Conservation (phyloP, 2,797 vertebrate genomes). For the Pitangus sulphuratus region DNA sequence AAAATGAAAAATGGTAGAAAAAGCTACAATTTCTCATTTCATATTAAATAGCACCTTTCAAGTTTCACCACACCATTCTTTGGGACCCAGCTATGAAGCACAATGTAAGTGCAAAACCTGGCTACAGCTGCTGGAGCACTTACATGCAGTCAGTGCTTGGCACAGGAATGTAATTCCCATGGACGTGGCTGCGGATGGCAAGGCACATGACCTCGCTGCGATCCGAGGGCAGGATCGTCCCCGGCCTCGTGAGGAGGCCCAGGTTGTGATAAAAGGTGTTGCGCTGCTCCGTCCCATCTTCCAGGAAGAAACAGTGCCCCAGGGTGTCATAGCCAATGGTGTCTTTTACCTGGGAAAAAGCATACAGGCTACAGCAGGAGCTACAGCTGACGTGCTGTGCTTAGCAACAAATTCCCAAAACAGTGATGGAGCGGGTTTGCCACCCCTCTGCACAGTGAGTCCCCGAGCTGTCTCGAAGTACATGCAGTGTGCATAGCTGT, state of each 20-base stretch:
- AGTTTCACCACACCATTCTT: background rate
- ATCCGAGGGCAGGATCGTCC: conserved; percentile 90
- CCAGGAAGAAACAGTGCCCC: conserved; percentile 93
- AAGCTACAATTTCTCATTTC: background rate
- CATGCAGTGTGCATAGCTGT: background rate
- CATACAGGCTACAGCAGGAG: background rate
- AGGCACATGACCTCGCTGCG: conserved; percentile 87
- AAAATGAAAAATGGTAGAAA: background rate
- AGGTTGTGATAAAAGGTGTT: conserved; percentile 93
- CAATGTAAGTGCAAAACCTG: accelerated
- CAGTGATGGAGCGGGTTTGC: background rate
- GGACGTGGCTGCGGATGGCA: conserved; percentile 82
- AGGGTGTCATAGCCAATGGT: conserved; percentile 88
- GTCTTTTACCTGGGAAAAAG: conserved; percentile 84
- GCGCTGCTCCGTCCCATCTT: conserved; percentile 89
- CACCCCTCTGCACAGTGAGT: background rate
- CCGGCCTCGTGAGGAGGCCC: conserved; percentile 86
- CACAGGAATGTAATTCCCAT: conserved; percentile 85
- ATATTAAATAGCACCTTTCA: background rate
- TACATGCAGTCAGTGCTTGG: conserved; percentile 92
- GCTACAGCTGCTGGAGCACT: background rate
- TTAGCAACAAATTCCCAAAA: background rate
- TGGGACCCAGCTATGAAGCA: background rate
- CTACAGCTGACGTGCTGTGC: background rate
- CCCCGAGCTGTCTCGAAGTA: accelerated